Evolutionary conservation across 1,140 invertebrate genomes (phyloP).

Genomic region (Bombus cullumanus): DNA sequence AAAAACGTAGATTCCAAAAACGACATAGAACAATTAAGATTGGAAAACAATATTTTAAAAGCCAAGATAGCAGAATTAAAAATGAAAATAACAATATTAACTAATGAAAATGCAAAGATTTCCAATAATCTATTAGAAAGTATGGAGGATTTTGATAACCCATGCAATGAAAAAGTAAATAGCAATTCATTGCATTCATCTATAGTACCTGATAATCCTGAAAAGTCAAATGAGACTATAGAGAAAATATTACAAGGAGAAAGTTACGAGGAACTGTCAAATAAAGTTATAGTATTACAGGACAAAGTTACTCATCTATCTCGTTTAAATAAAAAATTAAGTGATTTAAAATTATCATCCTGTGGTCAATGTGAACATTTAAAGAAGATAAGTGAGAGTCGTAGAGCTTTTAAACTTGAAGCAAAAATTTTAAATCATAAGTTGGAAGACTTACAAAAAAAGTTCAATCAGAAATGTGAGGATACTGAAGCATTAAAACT

Average conservation of each 20-base stretch:
- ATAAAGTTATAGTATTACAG: slow-evolving; percentile 52
- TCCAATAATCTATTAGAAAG: slow-evolving; percentile 38
- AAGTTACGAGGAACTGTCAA: slow-evolving; percentile 28
- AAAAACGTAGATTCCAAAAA: slow-evolving; percentile 16
- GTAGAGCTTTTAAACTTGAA: slow-evolving; percentile 67
- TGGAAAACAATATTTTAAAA: slow-evolving; percentile 46
- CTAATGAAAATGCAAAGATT: slow-evolving; percentile 48
- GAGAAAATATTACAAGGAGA: slow-evolving; percentile 47
- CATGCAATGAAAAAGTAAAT: slow-evolving; percentile 19
- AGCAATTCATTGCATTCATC: slow-evolving; percentile 17
- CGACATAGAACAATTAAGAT: slow-evolving; percentile 34
- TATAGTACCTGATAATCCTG: not conserved
- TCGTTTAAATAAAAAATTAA: slow-evolving; percentile 67
- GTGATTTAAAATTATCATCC: slow-evolving; percentile 63
- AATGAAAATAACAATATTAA: slow-evolving; percentile 35
- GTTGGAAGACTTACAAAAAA: slow-evolving; percentile 66
- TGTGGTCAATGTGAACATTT: slow-evolving; percentile 69
- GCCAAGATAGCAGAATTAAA: slow-evolving; percentile 50
- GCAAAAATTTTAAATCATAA: slow-evolving; percentile 67
- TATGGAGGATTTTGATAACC: not conserved
- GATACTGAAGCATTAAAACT: slow-evolving; percentile 64
- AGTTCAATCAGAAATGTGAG: slow-evolving; percentile 68
- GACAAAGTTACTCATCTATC: slow-evolving; percentile 61
- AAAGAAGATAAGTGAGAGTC: slow-evolving; percentile 65
- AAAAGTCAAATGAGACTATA: slow-evolving; percentile 55